These are phyloP conservation scores for Ostrea edulis DNA, from an alignment of 1,140 invertebrate species.

Conservation along the genomic window DNA sequence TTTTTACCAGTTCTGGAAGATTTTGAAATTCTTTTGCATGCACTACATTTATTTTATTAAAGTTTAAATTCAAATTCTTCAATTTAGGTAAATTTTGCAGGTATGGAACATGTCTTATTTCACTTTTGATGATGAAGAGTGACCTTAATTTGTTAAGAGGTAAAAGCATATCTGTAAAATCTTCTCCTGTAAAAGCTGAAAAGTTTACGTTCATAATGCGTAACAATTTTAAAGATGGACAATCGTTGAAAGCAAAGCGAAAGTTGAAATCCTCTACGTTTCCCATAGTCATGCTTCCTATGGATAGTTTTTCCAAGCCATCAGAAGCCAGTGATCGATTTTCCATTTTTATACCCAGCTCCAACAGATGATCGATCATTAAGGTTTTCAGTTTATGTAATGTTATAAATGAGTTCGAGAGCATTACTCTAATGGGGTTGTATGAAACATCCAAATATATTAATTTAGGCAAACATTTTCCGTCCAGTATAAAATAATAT, in stretches of 20 bases:
- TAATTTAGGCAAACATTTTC: background rate
- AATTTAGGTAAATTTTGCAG: background rate
- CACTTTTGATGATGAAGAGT: background rate
- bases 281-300: background rate
- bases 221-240: background rate
- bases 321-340: background rate
- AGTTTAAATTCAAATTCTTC: background rate
- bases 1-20: background rate
- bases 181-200: background rate
- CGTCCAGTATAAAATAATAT: background rate
- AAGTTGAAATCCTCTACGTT: background rate
- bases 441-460: background rate
- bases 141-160: background rate
- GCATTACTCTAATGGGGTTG: background rate
- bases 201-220: background rate
- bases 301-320: background rate
- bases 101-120: background rate
- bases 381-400: background rate
- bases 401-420: background rate
- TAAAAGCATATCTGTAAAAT: background rate
- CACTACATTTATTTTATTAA: background rate
- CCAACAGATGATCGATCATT: background rate
- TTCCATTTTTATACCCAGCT: background rate
- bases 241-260: background rate
- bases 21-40: background rate